Evolutionary conservation across 2,888 invertebrate species (phyloP).

Genomic region (Dione vanillae): DNA sequence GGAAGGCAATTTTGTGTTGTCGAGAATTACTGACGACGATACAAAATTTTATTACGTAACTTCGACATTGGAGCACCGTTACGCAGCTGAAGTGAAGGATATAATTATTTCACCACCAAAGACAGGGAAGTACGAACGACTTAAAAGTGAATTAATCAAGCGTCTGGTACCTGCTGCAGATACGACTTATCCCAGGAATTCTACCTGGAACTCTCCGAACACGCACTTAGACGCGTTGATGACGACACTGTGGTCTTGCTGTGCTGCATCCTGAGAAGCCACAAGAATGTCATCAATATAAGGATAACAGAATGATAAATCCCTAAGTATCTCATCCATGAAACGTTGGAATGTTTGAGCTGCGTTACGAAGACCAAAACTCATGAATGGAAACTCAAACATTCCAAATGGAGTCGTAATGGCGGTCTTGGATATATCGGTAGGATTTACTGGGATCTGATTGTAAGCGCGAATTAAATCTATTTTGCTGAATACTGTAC

Average conservation of each 20-base stretch:
- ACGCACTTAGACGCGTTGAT: conserved; percentile 30
- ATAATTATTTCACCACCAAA: background rate
- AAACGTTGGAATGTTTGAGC: conserved; percentile 63
- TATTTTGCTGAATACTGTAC: conserved; percentile 32
- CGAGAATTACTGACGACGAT: background rate
- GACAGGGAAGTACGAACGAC: too few species aligned
- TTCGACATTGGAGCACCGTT: background rate
- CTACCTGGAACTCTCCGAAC: conserved; percentile 22
- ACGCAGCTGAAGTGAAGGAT: background rate
- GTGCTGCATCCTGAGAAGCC: conserved; percentile 40
- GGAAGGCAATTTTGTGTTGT: background rate
- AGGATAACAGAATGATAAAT: conserved; percentile 43
- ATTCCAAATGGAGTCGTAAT: conserved; percentile 55
- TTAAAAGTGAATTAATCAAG: too few species aligned
- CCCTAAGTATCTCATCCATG: conserved; percentile 51
- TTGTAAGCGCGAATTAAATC: conserved; percentile 53
- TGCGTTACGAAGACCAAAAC: conserved; percentile 63
- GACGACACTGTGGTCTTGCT: conserved; percentile 30
- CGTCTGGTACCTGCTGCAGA: conserved; percentile 17
- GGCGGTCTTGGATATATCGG: conserved; percentile 57
- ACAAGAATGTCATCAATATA: conserved; percentile 58
- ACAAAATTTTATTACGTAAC: conserved; percentile 2
- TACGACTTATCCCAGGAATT: conserved; percentile 31
- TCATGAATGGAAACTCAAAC: conserved; percentile 55
- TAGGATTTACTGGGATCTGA: conserved; percentile 57